Conservation (phyloP, 2,113 vertebrate genomes). For the Chloroceryle aenea region DNA sequence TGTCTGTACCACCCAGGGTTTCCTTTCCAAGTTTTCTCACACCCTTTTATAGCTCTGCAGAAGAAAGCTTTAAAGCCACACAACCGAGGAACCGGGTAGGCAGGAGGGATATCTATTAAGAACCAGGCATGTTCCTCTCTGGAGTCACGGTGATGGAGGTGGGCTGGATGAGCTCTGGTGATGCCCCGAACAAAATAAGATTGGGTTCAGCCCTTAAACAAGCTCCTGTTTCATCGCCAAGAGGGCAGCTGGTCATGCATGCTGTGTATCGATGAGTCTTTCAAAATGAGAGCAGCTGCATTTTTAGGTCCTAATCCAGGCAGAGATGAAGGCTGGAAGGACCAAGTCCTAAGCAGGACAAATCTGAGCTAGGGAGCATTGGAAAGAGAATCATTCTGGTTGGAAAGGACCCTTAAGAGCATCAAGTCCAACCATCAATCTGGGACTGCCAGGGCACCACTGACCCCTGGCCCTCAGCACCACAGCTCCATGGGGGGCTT, state of each 20-base stretch:
- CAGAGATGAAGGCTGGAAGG: neutral
- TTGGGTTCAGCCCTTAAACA: neutral
- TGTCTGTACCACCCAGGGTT: constrained; percentile 60
- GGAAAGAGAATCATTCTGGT: neutral
- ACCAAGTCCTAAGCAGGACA: accelerated
- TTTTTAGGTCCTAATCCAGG: neutral
- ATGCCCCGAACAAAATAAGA: accelerated
- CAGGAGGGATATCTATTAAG: neutral
- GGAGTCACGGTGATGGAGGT: accelerated
- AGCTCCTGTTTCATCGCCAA: neutral
- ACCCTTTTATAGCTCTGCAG: constrained; percentile 29
- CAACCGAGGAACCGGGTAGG: neutral
- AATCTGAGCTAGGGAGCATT: neutral
- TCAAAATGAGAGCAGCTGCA: neutral
- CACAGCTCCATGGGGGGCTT: neutral
- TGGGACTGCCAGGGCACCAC: too few relatives aligned
- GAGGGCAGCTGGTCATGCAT: neutral
- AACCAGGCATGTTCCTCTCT: neutral
- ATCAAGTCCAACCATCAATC: neutral
- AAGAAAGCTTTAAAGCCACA: constrained; percentile 1
- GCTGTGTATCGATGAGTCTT: neutral
- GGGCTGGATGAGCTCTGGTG: neutral
- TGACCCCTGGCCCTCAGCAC: neutral
- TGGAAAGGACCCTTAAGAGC: neutral
- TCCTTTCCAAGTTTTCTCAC: constrained; percentile 70